These are phyloP conservation scores for Otolemur garnettii DNA, from an alignment of 2,113 vertebrate species.

Conservation along the genomic window DNA sequence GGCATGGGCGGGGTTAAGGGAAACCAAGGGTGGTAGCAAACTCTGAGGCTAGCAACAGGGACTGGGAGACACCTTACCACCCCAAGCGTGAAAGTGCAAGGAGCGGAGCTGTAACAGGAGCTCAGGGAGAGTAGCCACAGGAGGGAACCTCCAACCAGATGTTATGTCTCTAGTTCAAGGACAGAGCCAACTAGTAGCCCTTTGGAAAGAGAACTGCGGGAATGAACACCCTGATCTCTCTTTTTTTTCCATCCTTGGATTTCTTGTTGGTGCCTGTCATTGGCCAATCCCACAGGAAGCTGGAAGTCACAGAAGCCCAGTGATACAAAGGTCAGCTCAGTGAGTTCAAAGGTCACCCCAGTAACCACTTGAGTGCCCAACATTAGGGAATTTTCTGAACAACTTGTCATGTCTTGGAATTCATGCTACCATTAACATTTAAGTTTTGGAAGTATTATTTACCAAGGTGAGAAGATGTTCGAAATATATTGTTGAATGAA, in stretches of 20 bases:
- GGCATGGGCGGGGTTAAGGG: background rate
- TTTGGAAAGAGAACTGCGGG: background rate
- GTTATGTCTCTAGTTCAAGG: background rate
- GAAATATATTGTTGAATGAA: conserved; percentile 7
- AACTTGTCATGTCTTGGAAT: background rate
- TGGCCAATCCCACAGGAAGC: background rate
- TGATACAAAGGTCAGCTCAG: too few species aligned
- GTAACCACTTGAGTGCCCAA: background rate
- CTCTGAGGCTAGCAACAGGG: background rate
- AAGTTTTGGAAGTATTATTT: background rate
- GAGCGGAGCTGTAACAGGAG: background rate
- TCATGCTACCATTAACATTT: background rate
- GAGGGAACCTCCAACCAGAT: background rate
- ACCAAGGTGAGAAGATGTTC: conserved; percentile 32
- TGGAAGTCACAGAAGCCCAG: background rate
- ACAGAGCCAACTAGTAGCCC: background rate
- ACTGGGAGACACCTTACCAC: background rate
- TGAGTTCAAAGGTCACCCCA: background rate
- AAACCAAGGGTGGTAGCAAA: background rate
- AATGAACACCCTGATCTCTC: background rate
- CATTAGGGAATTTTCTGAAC: background rate
- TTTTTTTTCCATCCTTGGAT: background rate
- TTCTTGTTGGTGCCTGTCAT: background rate
- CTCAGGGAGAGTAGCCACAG: fast-evolving
- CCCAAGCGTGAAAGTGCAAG: too few species aligned